Base-by-base conservation (phyloP, 2,888 invertebrate genomes). In the Archaeoteleia sp. region DNA sequence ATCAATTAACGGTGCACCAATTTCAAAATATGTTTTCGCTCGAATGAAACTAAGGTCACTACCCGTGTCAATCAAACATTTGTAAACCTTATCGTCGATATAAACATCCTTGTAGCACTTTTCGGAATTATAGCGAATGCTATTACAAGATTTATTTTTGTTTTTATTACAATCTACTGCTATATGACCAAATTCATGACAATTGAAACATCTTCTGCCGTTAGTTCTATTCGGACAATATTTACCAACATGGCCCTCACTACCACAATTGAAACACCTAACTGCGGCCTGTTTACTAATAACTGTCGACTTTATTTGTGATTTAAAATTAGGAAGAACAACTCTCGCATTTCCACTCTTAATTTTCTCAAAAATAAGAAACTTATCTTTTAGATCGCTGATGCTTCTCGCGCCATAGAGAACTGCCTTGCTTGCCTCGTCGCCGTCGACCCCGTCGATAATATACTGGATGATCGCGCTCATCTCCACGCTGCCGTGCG, bases 381-480 rank as follows among this genome's bases (percentile, higher is more conserved):
- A 30, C 3, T 49, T 53, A 17, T 57, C 57, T 49, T 67, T 65
- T 4, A 72, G n/a, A 3, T 69, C 67, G 0, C 34, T 12, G 15
- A 61, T 23, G 0, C 46, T 58, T 0, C 1, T 3, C 0, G 61
- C 48, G 0, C 48, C 25, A 10, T 69, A 70, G 7, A 74, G 15
- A 1, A 65, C 42, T 0, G 45, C 14, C 14, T 75, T 73, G n/a
- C 58, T 66, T 1, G 27, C 3, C 25, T 73, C 67, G 3, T 61
- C 43, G 14, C 71, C 72, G 6, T 40, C 51, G 2, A 73, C 49
- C 0, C 71, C 72, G n/a, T 72, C 66, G 1, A 71, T 62, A 8
- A 72, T 60, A 10, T 73, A 61, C 1, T 72, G 65, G 1, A 73
- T 55, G 1, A 74, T 3, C 0, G 71, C 61, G 5, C 61, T 60